phyloP scores from a whole-genome alignment of 2,888 invertebrate species.

The Cyaniris semiargus region DNA sequence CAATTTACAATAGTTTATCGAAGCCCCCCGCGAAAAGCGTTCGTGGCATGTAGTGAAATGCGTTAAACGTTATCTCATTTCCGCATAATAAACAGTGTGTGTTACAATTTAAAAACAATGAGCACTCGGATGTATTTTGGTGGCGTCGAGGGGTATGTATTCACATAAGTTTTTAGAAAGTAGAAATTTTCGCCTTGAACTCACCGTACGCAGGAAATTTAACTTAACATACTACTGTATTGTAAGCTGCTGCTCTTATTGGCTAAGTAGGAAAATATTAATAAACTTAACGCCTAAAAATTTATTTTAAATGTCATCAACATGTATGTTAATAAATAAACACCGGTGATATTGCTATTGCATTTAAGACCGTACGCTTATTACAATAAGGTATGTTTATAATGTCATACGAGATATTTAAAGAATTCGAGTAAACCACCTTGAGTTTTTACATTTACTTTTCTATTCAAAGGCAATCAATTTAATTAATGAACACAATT shows the following conservation, averaged over 20 bases:
- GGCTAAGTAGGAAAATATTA: background rate
- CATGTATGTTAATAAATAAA: slow-evolving; percentile 33
- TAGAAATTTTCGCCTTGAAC: slow-evolving; percentile 71
- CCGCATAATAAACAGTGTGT: slow-evolving; percentile 41
- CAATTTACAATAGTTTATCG: slow-evolving; percentile 9
- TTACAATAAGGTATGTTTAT: slow-evolving; percentile 35
- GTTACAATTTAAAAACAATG: slow-evolving; percentile 45
- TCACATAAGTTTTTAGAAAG: slow-evolving; percentile 52
- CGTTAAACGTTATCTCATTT: slow-evolving; percentile 42
- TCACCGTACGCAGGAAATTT: slow-evolving; percentile 53
- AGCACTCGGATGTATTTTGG: slow-evolving; percentile 59
- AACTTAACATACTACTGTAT: background rate
- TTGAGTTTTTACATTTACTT: slow-evolving; percentile 51
- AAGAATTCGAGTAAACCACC: slow-evolving; percentile 49
- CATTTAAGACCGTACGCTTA: slow-evolving; percentile 41
- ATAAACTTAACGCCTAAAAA: background rate
- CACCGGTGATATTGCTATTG: slow-evolving; percentile 29
- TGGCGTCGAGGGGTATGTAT: slow-evolving; percentile 71
- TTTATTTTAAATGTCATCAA: slow-evolving; percentile 30
- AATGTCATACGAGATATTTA: slow-evolving; percentile 36
- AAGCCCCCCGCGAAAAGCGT: slow-evolving; percentile 44
- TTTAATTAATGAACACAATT: slow-evolving; percentile 8
- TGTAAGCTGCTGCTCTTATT: background rate
- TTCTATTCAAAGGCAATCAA: slow-evolving; percentile 36
- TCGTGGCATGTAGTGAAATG: slow-evolving; percentile 47